These are phyloP conservation scores for Zaprionus vittiger DNA, from an alignment of 1,140 invertebrate genomes.

Conservation along the genomic window DNA sequence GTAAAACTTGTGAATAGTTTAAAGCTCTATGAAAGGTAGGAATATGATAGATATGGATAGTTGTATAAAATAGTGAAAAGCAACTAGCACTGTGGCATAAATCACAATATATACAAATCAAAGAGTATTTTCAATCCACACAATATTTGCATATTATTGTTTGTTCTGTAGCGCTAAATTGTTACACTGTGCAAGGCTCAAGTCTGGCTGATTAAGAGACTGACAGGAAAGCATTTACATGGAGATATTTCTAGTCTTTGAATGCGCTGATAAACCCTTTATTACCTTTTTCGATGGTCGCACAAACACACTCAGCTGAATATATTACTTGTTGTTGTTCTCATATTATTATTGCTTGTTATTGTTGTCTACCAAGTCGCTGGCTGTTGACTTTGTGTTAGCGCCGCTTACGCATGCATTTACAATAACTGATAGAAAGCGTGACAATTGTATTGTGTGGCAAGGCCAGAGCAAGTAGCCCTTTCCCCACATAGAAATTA, in stretches of 20 bases:
- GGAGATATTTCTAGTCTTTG: conserved; percentile 25
- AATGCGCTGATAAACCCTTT: conserved; percentile 59
- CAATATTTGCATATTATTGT: background rate
- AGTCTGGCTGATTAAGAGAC: background rate
- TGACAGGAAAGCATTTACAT: conserved; percentile 9
- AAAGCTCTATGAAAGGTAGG: background rate
- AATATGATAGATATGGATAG: too few species aligned
- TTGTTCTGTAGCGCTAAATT: background rate
- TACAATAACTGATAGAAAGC: conserved; percentile 63
- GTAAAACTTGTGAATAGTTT: background rate
- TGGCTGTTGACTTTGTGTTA: conserved; percentile 46
- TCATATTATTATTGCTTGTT: conserved; percentile 11
- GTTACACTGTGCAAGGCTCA: conserved; percentile 36
- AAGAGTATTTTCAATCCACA: background rate
- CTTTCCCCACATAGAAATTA: background rate
- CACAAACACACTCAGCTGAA: conserved; percentile 31
- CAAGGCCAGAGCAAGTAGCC: conserved; percentile 3
- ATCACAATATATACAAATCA: background rate
- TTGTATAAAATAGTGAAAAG: background rate
- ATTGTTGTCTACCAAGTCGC: conserved; percentile 56
- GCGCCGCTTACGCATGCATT: conserved; percentile 63
- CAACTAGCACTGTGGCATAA: background rate
- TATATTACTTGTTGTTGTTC: conserved; percentile 32
- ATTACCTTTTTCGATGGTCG: conserved; percentile 48
- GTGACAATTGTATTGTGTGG: conserved; percentile 45